These are phyloP conservation scores for Artibeus lituratus DNA, from an alignment of 2,797 vertebrate species.

Conservation along the genomic window DNA sequence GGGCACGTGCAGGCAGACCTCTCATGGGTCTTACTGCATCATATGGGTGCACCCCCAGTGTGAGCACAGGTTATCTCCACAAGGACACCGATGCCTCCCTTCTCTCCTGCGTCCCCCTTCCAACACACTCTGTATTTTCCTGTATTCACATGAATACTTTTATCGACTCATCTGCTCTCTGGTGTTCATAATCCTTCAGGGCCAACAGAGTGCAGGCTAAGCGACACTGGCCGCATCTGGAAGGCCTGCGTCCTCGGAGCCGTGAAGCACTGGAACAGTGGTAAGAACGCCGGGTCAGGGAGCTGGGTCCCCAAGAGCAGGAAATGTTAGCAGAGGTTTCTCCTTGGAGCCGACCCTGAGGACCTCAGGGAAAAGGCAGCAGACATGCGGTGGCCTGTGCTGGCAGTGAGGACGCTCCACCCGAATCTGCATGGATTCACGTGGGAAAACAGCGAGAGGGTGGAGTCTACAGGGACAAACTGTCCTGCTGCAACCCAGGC, in stretches of 20 bases:
- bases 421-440: not conserved
- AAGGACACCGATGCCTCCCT: not conserved
- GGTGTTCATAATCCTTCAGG: too few relatives aligned
- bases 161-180: not conserved
- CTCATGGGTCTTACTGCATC: not conserved
- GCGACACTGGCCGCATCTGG: not conserved
- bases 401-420: not conserved
- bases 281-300: not conserved
- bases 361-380: accelerated
- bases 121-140: not conserved
- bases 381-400: not conserved
- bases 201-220: not conserved
- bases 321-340: not conserved
- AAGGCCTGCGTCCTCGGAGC: not conserved
- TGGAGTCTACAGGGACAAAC: not conserved
- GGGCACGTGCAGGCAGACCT: not conserved
- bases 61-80: not conserved
- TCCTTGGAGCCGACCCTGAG: not conserved
- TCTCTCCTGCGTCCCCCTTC: accelerated
- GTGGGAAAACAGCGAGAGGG: not conserved
- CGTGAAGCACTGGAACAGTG: not conserved
- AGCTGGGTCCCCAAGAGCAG: not conserved
- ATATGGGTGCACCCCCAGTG: too few relatives aligned
- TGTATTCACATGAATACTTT: not conserved
- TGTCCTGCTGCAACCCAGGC: not conserved